Evolutionary conservation across 2,888 invertebrate genomes (phyloP), one percentile per base, ranked within the genome.

Genomic region (Nineta flava): DNA sequence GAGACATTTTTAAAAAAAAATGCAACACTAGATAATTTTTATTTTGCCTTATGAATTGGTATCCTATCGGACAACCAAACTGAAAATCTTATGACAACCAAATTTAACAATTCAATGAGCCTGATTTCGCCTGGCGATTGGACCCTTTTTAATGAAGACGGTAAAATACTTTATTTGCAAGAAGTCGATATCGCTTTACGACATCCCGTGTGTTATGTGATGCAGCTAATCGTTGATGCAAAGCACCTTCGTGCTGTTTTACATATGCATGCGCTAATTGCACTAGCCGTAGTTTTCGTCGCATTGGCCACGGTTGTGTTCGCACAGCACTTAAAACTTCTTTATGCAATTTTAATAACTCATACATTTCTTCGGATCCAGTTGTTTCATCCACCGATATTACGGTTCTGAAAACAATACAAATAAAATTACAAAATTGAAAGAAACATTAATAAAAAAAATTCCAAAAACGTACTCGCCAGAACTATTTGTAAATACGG

Each of bases 161-260:
- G n/a, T 26, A 6, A 1, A 3, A 5, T 26, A 49, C 49, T 26
- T 44, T 49, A 17, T 19, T 41, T 7, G 21, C 35, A 9, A 49
- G 21, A 7, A 49, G 49, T 15, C 31, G 38, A 35, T 17, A 44
- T 13, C 49, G 34, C 17, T 44, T 44, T 1, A 49, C 75, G 58
- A 87, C 82, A 64, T 93, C 91, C 59, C 78, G 76, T 2, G 91
- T 88, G 58, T 83, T 87, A 64, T 83, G 83, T 53, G 86, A 88
- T 66, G 90, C 87, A n/a, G 91, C 91, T 53, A 92, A 73, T 53
- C 91, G 69, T 62, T 91, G 88, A 62, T 91, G 90, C 48, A 93
- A 71, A 58, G 84, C 88, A 1, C 93, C 93, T 65, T 94, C 91
- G 63, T 94, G 92, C 45, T 82, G 77, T 58, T 87, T 85, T 45